Base-by-base conservation (phyloP, 2,797 vertebrate species). In the Atherinosoma microstoma region DNA sequence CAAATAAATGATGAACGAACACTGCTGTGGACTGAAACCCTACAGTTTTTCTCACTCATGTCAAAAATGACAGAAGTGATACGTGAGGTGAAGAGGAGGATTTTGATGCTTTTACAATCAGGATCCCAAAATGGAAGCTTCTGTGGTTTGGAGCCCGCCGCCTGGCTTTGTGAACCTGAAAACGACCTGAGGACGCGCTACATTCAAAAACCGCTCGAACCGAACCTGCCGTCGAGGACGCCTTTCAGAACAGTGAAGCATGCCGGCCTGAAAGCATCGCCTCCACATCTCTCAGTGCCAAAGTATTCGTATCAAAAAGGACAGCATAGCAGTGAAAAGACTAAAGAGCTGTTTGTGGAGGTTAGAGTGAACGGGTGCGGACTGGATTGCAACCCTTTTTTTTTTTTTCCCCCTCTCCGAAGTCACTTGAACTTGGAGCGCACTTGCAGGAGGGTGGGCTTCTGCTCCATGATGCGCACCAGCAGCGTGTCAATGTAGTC, bases 401-500 rank as follows among this genome's bases (percentile, higher is more conserved):
- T 1, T 35, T 32, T 47, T 47, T 45, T 42, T 36, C 8, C 15
- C 40, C 15, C n/a, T 5, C 34, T 22, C 40, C n/a, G 11, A 38
- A 18, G 75, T 95, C 93, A 91, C 87, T 90, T 95, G 73, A 77
- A 84, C 93, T 92, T 97, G 92, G 0, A 92, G 87, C 94, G 90
- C 69, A 98, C 97, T 93, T 99, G 98, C 87, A 99, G 95, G 73
- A 99, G 94, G 0, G 96, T 96, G 30, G 98, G 98, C 0, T 96
- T 98, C 82, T 97, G 96, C 83, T 99, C 98, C 97, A 99, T 99
- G 94, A 99, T 99, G 87, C 96, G 96, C 78, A 99, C 97, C 84
- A 99, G 95, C 87, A 99, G 94, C 70, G 95, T 96, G 95, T 99
- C 98, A 0, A 99, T 99, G 95, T 99, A 99, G 90, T 97, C 96